Base-by-base conservation (phyloP, 1,140 invertebrate species). In the Dolichoris vasculosae region DNA sequence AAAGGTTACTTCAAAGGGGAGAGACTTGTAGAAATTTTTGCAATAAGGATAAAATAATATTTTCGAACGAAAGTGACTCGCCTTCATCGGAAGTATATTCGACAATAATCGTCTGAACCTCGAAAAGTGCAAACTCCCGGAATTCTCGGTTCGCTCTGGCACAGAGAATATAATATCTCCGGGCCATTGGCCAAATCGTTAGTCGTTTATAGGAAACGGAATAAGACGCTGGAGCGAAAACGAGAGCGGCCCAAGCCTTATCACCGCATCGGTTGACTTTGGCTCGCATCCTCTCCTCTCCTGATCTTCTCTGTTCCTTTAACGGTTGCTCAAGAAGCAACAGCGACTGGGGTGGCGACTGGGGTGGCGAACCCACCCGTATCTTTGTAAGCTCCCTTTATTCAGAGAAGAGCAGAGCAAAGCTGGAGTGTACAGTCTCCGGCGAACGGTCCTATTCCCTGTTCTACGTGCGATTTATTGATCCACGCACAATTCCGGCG, bases 391-490 rank as follows among this genome's bases (percentile, higher is more conserved):
- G 88, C 88, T 90, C 88, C 89, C 88, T 91, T 90, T 91, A 89
- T 90, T 89, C 89, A 87, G 88, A 40, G 90, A 89, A 90, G 69
- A 26, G 90, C 89, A 59, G 55, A 59, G 55, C 55, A 59, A 26
- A 59, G 23, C 89, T 88, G 84, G 88, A 73, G 55, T 40, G 35
- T 51, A 84, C 73, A 64, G 43, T 63, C 51, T 64, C 71, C n/a
- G 6, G n/a, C 59, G 20, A 63, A 67, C 63, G 30, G 77, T 75
- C 77, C 73, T 59, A 43, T 73, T 76, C 88, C 87, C 88, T 87
- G 51, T 78, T 91, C 89, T 89, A 92, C 91, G 90, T 89, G 92
- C 90, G 91, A 93, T 92, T 93, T 93, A 93, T 93, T 93, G 92
- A 93, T 93, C 92, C 92, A 92, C 92, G 91, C 92, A 92, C 92